Evolutionary conservation across 2,888 invertebrate species (phyloP).

Genomic region (Pseudoips prasinana): DNA sequence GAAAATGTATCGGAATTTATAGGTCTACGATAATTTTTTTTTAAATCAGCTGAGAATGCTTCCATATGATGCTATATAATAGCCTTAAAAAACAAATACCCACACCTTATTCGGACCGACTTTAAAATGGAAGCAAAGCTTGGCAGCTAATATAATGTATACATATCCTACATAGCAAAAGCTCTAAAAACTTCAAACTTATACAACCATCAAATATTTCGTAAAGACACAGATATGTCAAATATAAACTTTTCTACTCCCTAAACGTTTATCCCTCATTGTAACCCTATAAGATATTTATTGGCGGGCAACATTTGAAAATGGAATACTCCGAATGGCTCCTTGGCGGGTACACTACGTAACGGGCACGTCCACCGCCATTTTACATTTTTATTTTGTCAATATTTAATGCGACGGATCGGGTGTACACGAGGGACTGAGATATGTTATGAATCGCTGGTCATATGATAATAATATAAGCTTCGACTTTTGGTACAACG

Average conservation of each 20-base stretch:
- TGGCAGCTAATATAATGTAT: no score
- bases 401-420: slow-evolving; percentile 74
- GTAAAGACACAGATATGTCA: slow-evolving; percentile 27
- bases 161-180: no score
- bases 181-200: no score
- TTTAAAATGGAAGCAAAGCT: no score
- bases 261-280: slow-evolving; percentile 66
- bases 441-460: slow-evolving; percentile 3
- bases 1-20: no score
- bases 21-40: no score
- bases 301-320: slow-evolving; percentile 73
- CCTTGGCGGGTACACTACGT: slow-evolving; percentile 63
- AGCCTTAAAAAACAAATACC: no score
- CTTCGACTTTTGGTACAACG: no score
- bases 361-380: slow-evolving; percentile 65
- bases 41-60: no score
- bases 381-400: slow-evolving; percentile 80
- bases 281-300: slow-evolving; percentile 81
- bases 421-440: slow-evolving; percentile 11
- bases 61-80: no score
- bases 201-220: no score
- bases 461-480: neutral
- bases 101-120: no score
- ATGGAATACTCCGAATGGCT: slow-evolving; percentile 74
- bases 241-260: slow-evolving; percentile 42